Conservation (phyloP, 2,797 vertebrate genomes). For the Erethizon dorsatum region DNA sequence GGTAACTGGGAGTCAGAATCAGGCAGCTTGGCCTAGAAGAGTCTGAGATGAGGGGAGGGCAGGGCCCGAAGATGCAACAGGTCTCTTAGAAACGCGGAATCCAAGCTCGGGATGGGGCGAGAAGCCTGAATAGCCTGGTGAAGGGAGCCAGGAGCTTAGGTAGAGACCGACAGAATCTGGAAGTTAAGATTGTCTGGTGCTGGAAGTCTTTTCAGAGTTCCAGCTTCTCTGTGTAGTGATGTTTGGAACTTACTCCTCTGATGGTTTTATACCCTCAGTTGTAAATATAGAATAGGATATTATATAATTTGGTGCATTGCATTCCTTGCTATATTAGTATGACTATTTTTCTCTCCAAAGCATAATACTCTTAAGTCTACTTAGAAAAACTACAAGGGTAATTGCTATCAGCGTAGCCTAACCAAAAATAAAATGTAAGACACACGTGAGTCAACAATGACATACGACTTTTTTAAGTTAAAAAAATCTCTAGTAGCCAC, state of each 20-base stretch:
- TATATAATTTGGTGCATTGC: not conserved
- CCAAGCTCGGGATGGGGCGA: not conserved
- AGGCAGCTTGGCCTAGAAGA: not conserved
- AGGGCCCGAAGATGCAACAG: not conserved
- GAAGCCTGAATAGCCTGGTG: not conserved
- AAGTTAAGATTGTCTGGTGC: not conserved
- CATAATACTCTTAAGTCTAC: not conserved
- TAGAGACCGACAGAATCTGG: not conserved
- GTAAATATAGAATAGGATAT: not conserved
- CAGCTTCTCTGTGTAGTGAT: not conserved
- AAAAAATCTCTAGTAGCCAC: not conserved
- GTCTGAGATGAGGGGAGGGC: not conserved
- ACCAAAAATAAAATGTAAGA: not conserved
- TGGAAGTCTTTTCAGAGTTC: not conserved
- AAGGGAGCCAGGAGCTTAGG: not conserved
- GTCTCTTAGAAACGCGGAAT: not conserved
- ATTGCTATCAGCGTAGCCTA: not conserved
- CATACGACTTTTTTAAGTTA: not conserved
- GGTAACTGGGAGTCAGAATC: not conserved
- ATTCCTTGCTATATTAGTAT: not conserved
- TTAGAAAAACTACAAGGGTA: not conserved
- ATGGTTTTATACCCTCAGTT: not conserved
- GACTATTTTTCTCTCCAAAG: not conserved
- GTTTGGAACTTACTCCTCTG: not conserved
- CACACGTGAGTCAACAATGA: not conserved